phyloP scores from a whole-genome alignment of 2,888 invertebrate species.

The Drosophila mettleri region DNA sequence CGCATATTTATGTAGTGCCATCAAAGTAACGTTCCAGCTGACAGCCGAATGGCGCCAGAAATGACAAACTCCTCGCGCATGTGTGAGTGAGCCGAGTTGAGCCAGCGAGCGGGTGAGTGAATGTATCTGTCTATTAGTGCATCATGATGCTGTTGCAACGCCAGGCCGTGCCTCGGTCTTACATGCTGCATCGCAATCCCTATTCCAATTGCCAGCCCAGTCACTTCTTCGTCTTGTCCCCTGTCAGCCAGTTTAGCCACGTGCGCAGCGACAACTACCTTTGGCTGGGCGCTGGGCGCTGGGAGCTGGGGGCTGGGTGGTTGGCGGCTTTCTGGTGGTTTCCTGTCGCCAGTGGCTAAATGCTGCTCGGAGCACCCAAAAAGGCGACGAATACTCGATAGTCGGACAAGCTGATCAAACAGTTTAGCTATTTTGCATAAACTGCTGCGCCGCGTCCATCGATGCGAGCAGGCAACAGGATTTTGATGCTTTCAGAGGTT shows the following conservation, averaged over 20 bases:
- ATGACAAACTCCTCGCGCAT: conserved; percentile 29
- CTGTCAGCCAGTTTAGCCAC: conserved; percentile 57
- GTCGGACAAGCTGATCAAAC: conserved; percentile 69
- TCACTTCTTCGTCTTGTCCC: conserved; percentile 44
- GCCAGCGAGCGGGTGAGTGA: neutral
- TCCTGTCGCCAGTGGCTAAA: conserved; percentile 62
- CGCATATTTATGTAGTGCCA: neutral
- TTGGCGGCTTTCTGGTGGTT: conserved; percentile 25
- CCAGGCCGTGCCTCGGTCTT: conserved; percentile 24
- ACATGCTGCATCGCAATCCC: conserved; percentile 21
- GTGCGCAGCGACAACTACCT: conserved; percentile 40
- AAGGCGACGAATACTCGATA: conserved; percentile 75
- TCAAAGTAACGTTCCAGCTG: neutral
- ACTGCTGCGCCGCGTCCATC: conserved; percentile 18
- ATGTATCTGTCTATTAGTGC: conserved; percentile 28
- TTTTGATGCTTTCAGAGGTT: neutral
- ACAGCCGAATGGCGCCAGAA: conserved; percentile 48
- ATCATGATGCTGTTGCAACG: conserved; percentile 44
- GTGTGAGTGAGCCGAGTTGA: too few relatives aligned
- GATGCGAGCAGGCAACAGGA: neutral
- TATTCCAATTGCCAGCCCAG: conserved; percentile 20
- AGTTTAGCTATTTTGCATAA: conserved; percentile 52
- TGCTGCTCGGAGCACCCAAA: conserved; percentile 30
- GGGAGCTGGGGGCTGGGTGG: neutral
- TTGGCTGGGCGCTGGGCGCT: neutral